These are phyloP conservation scores for Odontomyia ornata DNA, from an alignment of 2,888 invertebrate species.

Conservation along the genomic window DNA sequence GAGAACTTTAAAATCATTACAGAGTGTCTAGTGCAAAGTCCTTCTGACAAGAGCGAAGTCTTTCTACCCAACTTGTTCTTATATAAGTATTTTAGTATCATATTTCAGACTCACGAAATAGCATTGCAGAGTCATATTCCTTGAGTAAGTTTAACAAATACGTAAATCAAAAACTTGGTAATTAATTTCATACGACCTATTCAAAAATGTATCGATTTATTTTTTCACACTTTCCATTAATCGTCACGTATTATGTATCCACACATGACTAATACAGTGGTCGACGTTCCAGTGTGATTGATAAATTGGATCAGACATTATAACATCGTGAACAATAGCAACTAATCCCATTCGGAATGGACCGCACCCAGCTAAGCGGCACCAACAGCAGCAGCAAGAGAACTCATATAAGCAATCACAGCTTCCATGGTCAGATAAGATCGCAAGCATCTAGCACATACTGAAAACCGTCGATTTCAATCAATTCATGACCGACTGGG, in stretches of 20 bases:
- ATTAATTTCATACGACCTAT: too few relatives aligned
- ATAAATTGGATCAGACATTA: slow-evolving; percentile 6
- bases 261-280: slow-evolving; percentile 1
- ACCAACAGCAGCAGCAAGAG: neutral
- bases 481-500: neutral
- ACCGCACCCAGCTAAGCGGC: neutral
- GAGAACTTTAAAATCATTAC: too few relatives aligned
- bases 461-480: neutral
- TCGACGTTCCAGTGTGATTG: neutral
- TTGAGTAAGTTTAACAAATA: too few relatives aligned
- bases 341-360: neutral
- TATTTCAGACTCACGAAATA: too few relatives aligned
- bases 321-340: neutral
- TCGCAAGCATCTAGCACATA: neutral
- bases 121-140: too few relatives aligned
- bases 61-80: too few relatives aligned
- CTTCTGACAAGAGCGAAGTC: too few relatives aligned
- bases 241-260: neutral
- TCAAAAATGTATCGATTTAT: too few relatives aligned
- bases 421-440: too few relatives aligned
- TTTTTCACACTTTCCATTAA: neutral
- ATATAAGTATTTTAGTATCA: too few relatives aligned
- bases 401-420: neutral
- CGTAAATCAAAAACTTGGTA: too few relatives aligned
- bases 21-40: too few relatives aligned